A percentile compares a stretch with the other conserved stretches of the same genome.
Conservation (phyloP, 2,888 invertebrate species). For the Drosophila vallismaia region DNA sequence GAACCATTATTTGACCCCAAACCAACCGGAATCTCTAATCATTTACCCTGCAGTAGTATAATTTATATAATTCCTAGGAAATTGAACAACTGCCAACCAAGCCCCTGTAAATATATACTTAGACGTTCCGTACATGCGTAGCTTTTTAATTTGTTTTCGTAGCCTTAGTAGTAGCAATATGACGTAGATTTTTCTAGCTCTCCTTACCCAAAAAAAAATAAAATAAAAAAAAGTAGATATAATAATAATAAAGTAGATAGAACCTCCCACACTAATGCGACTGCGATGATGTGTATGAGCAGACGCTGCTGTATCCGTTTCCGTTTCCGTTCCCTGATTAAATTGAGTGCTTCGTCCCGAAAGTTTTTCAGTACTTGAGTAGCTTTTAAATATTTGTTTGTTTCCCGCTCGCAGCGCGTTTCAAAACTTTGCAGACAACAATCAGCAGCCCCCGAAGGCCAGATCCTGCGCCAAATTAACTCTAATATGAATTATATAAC, state of each 20-base stretch:
- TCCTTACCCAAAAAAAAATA: slow-evolving; percentile 3
- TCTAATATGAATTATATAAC: slow-evolving; percentile 25
- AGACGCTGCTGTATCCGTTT: slow-evolving; percentile 70
- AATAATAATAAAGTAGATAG: slow-evolving; percentile 26
- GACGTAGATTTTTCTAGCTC: slow-evolving; percentile 19
- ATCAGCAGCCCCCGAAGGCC: slow-evolving; percentile 19
- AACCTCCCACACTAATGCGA: slow-evolving; percentile 7
- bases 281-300: slow-evolving; percentile 44
- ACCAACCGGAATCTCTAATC: neutral
- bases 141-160: slow-evolving; percentile 47
- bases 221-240: neutral
- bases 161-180: slow-evolving; percentile 12
- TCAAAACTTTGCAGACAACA: slow-evolving; percentile 68
- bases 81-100: slow-evolving; percentile 26
- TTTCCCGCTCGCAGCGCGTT: slow-evolving; percentile 43
- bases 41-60: slow-evolving; percentile 5
- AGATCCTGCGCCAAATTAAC: neutral
- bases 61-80: slow-evolving; percentile 39
- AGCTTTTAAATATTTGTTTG: slow-evolving; percentile 59
- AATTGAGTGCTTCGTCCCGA: slow-evolving; percentile 55
- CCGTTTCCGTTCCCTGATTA: slow-evolving; percentile 74
- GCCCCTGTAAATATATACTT: slow-evolving; percentile 45
- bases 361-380: slow-evolving; percentile 49
- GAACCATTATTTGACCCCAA: slow-evolving; percentile 7
- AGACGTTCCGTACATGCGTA: slow-evolving; percentile 40